Percentiles rank a stretch among this genome's conserved stretches.
Evolutionary conservation across 2,113 vertebrate species (phyloP).

Genomic region (Malurus melanocephalus): DNA sequence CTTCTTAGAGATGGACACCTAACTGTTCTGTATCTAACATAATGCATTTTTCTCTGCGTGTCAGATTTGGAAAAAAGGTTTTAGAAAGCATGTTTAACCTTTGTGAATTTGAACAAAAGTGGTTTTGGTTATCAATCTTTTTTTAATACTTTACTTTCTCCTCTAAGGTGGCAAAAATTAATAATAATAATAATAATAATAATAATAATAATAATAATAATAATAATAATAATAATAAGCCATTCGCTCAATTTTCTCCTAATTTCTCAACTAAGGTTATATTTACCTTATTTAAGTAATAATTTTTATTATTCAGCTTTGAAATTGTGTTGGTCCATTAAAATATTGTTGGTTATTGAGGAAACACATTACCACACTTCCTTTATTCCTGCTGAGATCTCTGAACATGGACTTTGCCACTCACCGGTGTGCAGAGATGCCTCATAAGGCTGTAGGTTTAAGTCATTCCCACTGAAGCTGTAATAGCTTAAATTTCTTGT

Average conservation of each 20-base stretch:
- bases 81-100: background rate
- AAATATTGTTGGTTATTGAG: background rate
- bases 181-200: too few relatives aligned
- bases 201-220: too few relatives aligned
- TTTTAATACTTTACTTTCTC: background rate
- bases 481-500: background rate
- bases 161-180: background rate
- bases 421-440: background rate
- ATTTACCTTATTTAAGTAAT: background rate
- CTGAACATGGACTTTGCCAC: background rate
- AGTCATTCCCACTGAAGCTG: background rate
- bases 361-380: background rate
- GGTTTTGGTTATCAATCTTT: background rate
- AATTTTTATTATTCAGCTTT: background rate
- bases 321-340: background rate
- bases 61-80: background rate
- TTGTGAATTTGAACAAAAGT: background rate
- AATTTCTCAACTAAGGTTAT: background rate
- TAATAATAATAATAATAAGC: too few relatives aligned
- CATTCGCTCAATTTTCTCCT: background rate
- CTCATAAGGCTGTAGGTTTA: background rate
- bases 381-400: background rate
- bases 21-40: background rate
- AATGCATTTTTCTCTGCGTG: background rate
- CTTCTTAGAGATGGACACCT: background rate